Evolutionary conservation across 2,888 invertebrate species (phyloP).

Genomic region (Caenorhabditis zanzibari): DNA sequence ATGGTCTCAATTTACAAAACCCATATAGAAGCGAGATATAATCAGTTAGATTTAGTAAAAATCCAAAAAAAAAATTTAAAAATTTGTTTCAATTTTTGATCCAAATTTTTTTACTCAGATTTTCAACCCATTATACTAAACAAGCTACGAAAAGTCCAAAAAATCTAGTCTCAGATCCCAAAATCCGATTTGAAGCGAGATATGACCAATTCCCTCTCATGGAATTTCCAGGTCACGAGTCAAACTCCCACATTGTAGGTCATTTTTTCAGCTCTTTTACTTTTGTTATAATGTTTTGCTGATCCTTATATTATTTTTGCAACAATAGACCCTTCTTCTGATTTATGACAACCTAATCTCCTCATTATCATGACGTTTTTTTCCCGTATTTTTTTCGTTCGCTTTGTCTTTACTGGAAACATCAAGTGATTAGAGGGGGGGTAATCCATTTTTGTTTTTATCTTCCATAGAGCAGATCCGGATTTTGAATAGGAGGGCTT

Average conservation of each 20-base stretch:
- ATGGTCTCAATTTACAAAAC: too few species aligned
- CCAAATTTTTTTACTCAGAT: too few species aligned
- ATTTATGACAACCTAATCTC: conserved; percentile 31
- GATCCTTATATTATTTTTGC: too few species aligned
- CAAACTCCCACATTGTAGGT: background rate
- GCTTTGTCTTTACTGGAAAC: conserved; percentile 19
- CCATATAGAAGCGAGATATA: too few species aligned
- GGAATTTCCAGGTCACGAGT: background rate
- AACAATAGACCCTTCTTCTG: conserved; percentile 19
- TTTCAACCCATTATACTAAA: too few species aligned
- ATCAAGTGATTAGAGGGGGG: background rate
- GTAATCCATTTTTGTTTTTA: conserved; percentile 45
- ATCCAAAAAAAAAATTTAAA: too few species aligned
- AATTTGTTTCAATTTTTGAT: too few species aligned
- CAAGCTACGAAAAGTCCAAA: too few species aligned
- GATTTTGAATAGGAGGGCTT: background rate
- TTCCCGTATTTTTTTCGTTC: background rate
- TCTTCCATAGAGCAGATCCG: background rate
- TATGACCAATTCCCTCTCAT: too few species aligned
- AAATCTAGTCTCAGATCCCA: too few species aligned
- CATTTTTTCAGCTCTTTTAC: background rate
- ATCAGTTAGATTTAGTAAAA: too few species aligned
- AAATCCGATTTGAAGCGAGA: too few species aligned
- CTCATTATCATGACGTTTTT: conserved; percentile 24
- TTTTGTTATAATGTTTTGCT: conserved; percentile 8